These are phyloP conservation scores for Gnatocerus cornutus DNA, from an alignment of 2,888 invertebrate species.

Conservation along the genomic window DNA sequence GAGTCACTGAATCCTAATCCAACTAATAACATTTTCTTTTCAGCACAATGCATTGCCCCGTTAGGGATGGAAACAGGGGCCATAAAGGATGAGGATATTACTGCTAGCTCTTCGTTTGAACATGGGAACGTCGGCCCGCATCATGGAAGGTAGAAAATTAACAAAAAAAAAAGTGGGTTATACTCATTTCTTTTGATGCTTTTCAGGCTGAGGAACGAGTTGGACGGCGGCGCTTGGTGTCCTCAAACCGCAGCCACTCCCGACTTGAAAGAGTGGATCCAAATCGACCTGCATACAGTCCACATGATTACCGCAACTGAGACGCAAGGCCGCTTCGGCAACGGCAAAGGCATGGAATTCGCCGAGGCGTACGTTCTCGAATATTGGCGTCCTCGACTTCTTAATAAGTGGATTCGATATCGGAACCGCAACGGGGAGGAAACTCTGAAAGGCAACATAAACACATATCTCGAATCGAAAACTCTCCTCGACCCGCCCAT, in stretches of 20 bases:
- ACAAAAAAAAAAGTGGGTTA: background rate
- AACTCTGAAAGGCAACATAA: conserved; percentile 88
- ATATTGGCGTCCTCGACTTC: conserved; percentile 85
- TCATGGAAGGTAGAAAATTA: conserved; percentile 81
- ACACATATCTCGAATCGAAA: conserved; percentile 89
- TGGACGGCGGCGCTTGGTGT: conserved; percentile 94
- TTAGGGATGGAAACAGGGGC: conserved; percentile 90
- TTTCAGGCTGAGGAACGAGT: conserved; percentile 76
- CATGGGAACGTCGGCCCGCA: conserved; percentile 89
- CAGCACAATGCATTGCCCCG: conserved; percentile 84
- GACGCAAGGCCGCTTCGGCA: conserved; percentile 93
- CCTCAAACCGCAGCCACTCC: conserved; percentile 86
- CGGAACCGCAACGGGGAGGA: conserved; percentile 79
- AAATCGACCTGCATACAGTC: conserved; percentile 85
- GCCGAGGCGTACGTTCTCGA: conserved; percentile 88
- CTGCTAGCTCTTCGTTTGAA: conserved; percentile 90
- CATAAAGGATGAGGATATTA: conserved; percentile 86
- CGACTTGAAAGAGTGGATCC: conserved; percentile 85
- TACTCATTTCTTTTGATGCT: background rate
- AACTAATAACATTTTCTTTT: conserved; percentile 42
- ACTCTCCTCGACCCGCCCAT: conserved; percentile 86
- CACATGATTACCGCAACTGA: conserved; percentile 88
- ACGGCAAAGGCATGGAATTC: conserved; percentile 91
- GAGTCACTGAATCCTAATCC: conserved; percentile 10
- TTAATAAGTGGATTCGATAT: conserved; percentile 89